Percentiles rank a stretch among this genome's conserved stretches.
Conservation (phyloP, 2,888 invertebrate genomes). For the Endotricha flammealis region DNA sequence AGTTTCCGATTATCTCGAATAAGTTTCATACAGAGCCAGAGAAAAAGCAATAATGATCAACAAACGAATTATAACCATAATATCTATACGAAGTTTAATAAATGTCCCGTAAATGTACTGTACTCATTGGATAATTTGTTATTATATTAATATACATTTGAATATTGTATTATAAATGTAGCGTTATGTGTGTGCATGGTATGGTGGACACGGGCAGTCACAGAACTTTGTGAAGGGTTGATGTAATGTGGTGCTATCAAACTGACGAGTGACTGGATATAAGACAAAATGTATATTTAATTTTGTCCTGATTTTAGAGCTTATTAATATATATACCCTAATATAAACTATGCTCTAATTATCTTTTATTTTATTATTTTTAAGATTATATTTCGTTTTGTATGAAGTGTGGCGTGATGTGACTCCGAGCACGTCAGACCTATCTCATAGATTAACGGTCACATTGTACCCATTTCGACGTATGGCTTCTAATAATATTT, state of each 20-base stretch:
- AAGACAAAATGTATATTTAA: constrained; percentile 64
- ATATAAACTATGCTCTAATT: constrained; percentile 70
- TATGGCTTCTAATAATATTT: constrained; percentile 48
- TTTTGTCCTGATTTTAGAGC: constrained; percentile 75
- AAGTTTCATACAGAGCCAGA: constrained; percentile 18
- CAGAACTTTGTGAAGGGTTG: constrained; percentile 45
- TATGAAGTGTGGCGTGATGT: constrained; percentile 36
- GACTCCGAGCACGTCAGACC: constrained; percentile 25
- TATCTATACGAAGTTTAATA: constrained; percentile 17
- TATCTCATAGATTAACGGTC: constrained; percentile 27
- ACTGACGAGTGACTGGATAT: constrained; percentile 60
- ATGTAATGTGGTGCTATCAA: constrained; percentile 69
- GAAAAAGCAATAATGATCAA: constrained; percentile 45
- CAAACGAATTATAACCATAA: constrained; percentile 24
- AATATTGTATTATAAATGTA: constrained; percentile 23
- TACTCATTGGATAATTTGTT: constrained; percentile 30
- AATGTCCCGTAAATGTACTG: constrained; percentile 29
- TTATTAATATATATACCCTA: constrained; percentile 73
- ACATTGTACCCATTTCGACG: constrained; percentile 34
- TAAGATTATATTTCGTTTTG: constrained; percentile 57
- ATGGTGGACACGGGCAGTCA: constrained; percentile 41
- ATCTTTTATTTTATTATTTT: constrained; percentile 60
- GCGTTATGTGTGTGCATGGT: constrained; percentile 18
- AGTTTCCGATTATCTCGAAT: constrained; percentile 21
- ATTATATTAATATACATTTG: constrained; percentile 19